Evolutionary conservation across 2,113 vertebrate genomes (phyloP), one percentile per base, ranked within the genome.

Genomic region (Eurystomus gularis): DNA sequence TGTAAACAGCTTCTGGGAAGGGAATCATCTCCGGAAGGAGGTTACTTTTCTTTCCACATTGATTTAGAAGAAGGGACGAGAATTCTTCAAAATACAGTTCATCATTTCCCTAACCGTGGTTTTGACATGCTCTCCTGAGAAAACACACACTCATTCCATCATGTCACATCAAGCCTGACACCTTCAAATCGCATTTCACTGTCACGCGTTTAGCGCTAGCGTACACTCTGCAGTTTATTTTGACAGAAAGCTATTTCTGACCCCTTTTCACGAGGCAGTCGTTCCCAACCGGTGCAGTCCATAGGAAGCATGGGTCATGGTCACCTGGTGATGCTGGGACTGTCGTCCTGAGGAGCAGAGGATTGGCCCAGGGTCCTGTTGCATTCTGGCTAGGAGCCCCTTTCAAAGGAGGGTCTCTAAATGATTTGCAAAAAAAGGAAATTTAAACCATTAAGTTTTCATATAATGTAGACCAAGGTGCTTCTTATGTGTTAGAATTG

Each of bases 61-160:
- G 25, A 79, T 91, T 72, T 70, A 31, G 57, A 89, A 65, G 71
- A 66, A 35, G 40, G 42, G 64, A 62, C 3, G 23, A 78, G 69
- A 12, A 13, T 75, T 82, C 61, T n/a, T 73, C 37, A 64, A 80
- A 61, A 17, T 26, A 17, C 64, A 75, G 85, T 54, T 60, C 55
- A 58, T 71, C 49, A 12, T 87, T 44, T 66, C 81, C 61, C 64
- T 61, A 44, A 55, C 76, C 77, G 13, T 33, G 64, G 82, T 85
- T 48, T 10, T 68, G 90, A 55, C 51, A 12, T 17, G 42, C 8
- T 39, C 77, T 95, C 75, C 86, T 19, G 85, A 62, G 86, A 42
- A 54, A 88, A 85, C 42, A 82, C 62, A 90, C 39, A 26, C 80
- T 84, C 73, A 35, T 84, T 85, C 87, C 39, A 52, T 91, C 88